phyloP scores from a whole-genome alignment of 2,113 vertebrate genomes.

The Abramis brama region DNA sequence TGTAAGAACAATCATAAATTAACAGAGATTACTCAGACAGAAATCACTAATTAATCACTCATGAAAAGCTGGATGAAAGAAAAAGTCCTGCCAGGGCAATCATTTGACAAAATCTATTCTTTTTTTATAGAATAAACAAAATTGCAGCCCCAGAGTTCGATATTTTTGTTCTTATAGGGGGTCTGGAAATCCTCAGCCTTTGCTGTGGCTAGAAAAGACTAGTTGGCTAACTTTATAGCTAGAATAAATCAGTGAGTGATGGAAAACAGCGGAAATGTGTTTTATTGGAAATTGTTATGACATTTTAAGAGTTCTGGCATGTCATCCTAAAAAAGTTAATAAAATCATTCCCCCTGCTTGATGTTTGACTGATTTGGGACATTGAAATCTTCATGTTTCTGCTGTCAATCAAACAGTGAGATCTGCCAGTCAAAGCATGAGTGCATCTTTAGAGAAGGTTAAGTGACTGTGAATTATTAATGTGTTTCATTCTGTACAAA shows the following conservation, averaged over 20 bases:
- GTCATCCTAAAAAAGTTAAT: not conserved
- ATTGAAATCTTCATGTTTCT: conserved; percentile 6
- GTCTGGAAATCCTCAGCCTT: not conserved
- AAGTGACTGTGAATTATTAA: conserved; percentile 18
- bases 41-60: conserved; percentile 1
- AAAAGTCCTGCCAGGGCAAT: not conserved
- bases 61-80: not conserved
- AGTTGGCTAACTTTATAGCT: not conserved
- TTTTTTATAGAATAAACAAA: not conserved
- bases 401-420: conserved; percentile 11
- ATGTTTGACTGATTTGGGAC: conserved; percentile 24
- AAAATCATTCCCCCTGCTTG: not conserved
- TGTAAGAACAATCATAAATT: not conserved
- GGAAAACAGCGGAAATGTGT: not conserved
- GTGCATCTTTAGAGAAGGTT: not conserved
- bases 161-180: not conserved
- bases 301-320: not conserved
- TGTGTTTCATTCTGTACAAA: not conserved
- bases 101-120: not conserved
- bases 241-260: not conserved
- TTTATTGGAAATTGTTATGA: conserved; percentile 5
- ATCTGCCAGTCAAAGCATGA: conserved; percentile 12
- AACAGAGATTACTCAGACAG: not conserved
- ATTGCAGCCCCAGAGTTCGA: not conserved
- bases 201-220: not conserved